Base-by-base conservation (phyloP, 2,888 invertebrate species). In the Scaptomyza cyrtandrae region DNA sequence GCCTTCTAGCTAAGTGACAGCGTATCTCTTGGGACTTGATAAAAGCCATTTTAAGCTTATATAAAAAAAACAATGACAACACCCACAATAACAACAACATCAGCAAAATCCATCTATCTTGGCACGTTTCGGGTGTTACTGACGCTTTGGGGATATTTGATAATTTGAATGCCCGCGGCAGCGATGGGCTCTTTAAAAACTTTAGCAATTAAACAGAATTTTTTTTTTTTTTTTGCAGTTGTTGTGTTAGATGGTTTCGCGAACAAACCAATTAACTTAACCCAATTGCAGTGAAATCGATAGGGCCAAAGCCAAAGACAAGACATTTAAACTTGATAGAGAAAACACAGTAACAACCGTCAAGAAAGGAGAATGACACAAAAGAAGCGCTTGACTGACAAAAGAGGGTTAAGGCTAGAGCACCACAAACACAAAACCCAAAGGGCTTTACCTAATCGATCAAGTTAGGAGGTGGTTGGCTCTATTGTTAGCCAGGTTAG, bases 311-410 rank as follows among this genome's bases (percentile, higher is more conserved):
- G 53, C 69, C 69, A 60, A 60, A 52, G 61, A 50, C 31, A 66
- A 80, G 77, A 64, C 84, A 82, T 82, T 87, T 87, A 84, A 84
- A 87, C 84, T 84, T 87, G 84, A 84, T 82, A 87, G 70, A 77
- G 48, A 81, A 63, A 45, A 13, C 24, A 24, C 10, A 5, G 13
- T 11, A 44, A 44, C 13, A 31, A 11, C 14, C 49, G 65, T 61
- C 41, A 41, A 66, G 39, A 75, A 70, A 76, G 37, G 50, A 54
- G 43, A 54, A 39, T 45, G 57, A 49, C 65, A 64, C 59, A 64
- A 65, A 69, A 65, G 68, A 65, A 69, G 31, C 66, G 57, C 62
- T 62, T 65, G 65, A 58, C 54, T 46, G 54, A 52, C 57, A 66
- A 71, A 88, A 88, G 80, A 71, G 81, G 86, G 85, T 78, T 88